Evolutionary conservation across 1,140 invertebrate species (phyloP), one percentile per base, ranked within the genome.

Genomic region (Drosophila pallidifrons): DNA sequence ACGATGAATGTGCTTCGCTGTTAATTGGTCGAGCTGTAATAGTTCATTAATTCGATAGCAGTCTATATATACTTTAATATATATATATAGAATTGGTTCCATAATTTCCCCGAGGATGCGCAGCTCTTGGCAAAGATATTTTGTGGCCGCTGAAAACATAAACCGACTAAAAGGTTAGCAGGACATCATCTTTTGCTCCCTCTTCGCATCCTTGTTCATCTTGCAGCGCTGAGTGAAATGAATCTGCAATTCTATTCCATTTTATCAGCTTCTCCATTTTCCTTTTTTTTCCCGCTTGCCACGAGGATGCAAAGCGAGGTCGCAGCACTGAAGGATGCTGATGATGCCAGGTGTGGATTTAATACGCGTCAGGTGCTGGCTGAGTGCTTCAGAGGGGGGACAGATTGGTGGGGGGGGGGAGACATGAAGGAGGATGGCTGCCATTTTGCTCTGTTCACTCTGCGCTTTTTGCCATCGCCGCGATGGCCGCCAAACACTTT

Each of bases 231-330:
- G 77, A 87, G 83, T 88, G 83, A 87, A 87, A 88, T 88, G 83
- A 87, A 87, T 87, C 83, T 89, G 83, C 83, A 83, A 81, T 87
- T 87, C 81, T 83, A 87, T 87, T 87, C 83, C 83, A 80, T 82
- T 89, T 79, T 75, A 71, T 61, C 54, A 54, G 46, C 45, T 72
- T 32, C 51, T 64, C 46, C 47, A 52, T 67, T 78, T 82, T 60
- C 47, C 41, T 47, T 47, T 58, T 49, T 10, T 32, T 32, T 30
- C 11, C 0, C 10, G n/a, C 8, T 38, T 3, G 32, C 32, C 7
- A 35, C 13, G 30, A 55, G 52, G 52, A 55, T 16, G 52, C 32
- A 5, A 20, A 32, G 49, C 25, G 4, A 25, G 20, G 20, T 25
- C 20, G 20, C 20, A 25, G 20, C 3, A 0, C 20, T 25, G 20